Conservation (phyloP, 2,888 invertebrate genomes). For the Cerceris ruficornis region DNA sequence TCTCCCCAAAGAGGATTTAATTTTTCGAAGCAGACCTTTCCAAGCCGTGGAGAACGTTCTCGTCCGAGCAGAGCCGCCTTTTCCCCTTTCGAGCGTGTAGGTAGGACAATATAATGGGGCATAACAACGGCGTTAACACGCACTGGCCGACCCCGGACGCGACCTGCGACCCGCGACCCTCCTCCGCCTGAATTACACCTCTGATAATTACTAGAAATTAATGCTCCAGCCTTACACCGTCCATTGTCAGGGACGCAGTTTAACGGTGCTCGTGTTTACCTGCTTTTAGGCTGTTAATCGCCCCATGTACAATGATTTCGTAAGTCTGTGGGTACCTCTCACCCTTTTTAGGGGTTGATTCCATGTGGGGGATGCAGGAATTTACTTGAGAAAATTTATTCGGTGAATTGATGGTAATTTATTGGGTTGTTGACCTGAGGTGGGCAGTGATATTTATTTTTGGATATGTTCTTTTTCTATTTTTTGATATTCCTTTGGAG, state of each 20-base stretch:
- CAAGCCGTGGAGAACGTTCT: slow-evolving; percentile 5
- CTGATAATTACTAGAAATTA: slow-evolving; percentile 81
- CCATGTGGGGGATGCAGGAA: no score
- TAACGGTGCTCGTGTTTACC: slow-evolving; percentile 52
- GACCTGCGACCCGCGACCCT: slow-evolving; percentile 78
- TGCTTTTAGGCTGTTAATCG: slow-evolving; percentile 60
- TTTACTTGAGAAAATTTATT: no score
- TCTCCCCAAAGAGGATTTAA: background rate
- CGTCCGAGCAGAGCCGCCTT: slow-evolving; percentile 32
- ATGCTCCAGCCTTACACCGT: slow-evolving; percentile 71
- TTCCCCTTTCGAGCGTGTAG: slow-evolving; percentile 55
- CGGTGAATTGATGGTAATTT: no score
- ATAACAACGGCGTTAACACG: slow-evolving; percentile 82
- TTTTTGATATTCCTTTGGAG: no score
- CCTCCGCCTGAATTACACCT: slow-evolving; percentile 78
- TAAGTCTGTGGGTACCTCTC: background rate
- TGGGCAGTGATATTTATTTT: no score
- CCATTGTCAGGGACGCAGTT: slow-evolving; percentile 59
- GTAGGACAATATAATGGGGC: slow-evolving; percentile 80
- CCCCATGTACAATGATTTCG: slow-evolving; percentile 11
- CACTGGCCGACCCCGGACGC: slow-evolving; percentile 77
- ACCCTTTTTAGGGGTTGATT: no score
- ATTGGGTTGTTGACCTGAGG: no score
- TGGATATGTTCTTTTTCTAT: no score
- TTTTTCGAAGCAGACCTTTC: slow-evolving; percentile 52